Evolutionary conservation across 2,888 invertebrate genomes (phyloP).

Genomic region (Meloe dianella): DNA sequence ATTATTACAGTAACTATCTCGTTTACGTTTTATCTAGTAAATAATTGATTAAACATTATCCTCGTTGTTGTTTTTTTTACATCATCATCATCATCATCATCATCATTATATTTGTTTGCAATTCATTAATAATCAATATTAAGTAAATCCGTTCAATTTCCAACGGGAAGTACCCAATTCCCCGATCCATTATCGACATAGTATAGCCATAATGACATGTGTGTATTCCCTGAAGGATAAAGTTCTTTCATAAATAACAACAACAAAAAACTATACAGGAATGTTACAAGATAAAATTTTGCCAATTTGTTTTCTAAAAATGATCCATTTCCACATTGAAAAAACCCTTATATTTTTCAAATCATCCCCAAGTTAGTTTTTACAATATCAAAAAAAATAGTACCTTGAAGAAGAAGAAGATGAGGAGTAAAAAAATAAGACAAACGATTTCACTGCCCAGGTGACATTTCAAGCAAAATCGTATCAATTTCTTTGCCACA

Average conservation of each 20-base stretch:
- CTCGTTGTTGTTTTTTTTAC: too few relatives aligned
- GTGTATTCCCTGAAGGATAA: conserved; percentile 1
- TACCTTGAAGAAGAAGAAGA: background rate
- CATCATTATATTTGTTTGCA: background rate
- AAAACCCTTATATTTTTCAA: background rate
- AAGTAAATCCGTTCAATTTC: background rate
- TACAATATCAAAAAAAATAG: background rate
- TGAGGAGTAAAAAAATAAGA: background rate
- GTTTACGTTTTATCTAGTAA: too few relatives aligned
- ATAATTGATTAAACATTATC: background rate
- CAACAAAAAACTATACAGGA: background rate
- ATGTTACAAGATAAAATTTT: background rate
- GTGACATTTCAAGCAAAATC: background rate
- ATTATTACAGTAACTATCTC: background rate
- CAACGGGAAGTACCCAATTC: background rate
- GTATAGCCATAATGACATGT: background rate
- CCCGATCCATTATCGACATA: background rate
- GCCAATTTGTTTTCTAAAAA: background rate
- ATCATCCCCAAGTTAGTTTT: background rate
- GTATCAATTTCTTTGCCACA: background rate
- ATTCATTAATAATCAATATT: background rate
- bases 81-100: background rate
- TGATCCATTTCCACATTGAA: background rate
- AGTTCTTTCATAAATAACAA: background rate
- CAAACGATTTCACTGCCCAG: background rate